A percentile compares a stretch with the other conserved stretches of the same genome.
Evolutionary conservation across 2,888 invertebrate species (phyloP).

Genomic region (Cosmopolites sordidus): DNA sequence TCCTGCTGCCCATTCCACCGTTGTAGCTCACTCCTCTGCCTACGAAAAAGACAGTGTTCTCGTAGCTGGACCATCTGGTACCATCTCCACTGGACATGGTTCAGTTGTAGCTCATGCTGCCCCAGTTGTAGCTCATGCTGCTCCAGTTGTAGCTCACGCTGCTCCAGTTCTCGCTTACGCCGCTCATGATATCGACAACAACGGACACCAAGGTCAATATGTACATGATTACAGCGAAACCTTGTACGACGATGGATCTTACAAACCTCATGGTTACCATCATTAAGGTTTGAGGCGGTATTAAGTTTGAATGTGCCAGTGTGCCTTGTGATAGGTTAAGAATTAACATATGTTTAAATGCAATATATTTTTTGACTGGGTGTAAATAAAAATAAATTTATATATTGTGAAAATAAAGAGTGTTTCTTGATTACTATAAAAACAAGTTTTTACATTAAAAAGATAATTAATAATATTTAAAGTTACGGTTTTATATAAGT

Average conservation of each 20-base stretch:
- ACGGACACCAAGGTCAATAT: constrained; percentile 29
- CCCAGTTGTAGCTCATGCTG: constrained; percentile 6
- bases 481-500: too few relatives aligned
- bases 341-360: too few relatives aligned
- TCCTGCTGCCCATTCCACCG: constrained; percentile 4
- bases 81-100: constrained; percentile 18
- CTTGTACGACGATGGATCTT: constrained; percentile 39
- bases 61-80: constrained; percentile 32
- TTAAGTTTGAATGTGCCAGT: too few relatives aligned
- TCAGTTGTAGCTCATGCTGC: constrained; percentile 9
- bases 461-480: too few relatives aligned
- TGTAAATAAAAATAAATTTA: too few relatives aligned
- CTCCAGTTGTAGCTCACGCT: neutral
- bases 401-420: too few relatives aligned
- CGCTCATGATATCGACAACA: constrained; percentile 5
- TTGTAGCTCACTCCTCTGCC: constrained; percentile 16
- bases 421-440: too few relatives aligned
- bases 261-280: constrained; percentile 28
- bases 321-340: too few relatives aligned
- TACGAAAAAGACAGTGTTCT: constrained; percentile 21
- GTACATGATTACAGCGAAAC: constrained; percentile 37
- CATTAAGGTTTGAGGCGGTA: constrained; percentile 8
- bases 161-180: neutral
- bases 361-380: too few relatives aligned
- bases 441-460: too few relatives aligned